Percentiles rank a stretch among this genome's conserved stretches.
These are phyloP conservation scores for Oplegnathus fasciatus DNA, from an alignment of 2,113 vertebrate genomes.

Conservation along the genomic window DNA sequence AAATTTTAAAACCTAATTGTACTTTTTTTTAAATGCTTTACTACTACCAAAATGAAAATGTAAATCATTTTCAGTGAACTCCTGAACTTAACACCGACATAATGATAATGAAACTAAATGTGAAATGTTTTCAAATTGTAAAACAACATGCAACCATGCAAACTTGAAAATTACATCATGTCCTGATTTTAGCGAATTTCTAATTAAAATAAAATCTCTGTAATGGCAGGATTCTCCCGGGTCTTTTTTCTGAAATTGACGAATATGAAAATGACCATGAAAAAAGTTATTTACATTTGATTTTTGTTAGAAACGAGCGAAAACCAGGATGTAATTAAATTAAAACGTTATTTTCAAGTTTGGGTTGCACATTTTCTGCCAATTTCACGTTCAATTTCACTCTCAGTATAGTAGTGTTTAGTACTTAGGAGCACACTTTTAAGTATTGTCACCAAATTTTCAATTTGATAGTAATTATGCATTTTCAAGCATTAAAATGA, in stretches of 20 bases:
- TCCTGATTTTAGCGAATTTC: not conserved
- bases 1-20: not conserved
- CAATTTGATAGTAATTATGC: not conserved
- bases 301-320: not conserved
- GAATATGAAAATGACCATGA: not conserved
- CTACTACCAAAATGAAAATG: not conserved
- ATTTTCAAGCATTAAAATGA: not conserved
- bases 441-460: not conserved
- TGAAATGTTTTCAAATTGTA: not conserved
- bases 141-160: not conserved
- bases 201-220: not conserved
- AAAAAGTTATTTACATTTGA: not conserved
- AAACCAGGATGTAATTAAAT: not conserved
- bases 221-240: not conserved
- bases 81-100: not conserved
- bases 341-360: not conserved
- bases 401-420: not conserved
- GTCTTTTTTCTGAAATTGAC: not conserved
- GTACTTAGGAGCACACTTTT: not conserved
- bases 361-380: not conserved
- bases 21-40: not conserved
- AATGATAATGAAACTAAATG: not conserved
- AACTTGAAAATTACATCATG: too few relatives aligned
- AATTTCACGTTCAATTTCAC: not conserved
- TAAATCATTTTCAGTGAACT: not conserved